A percentile compares a stretch with the other conserved stretches of the same genome.
Conservation (phyloP, 2,113 vertebrate genomes). For the Pterocles burchelli region DNA sequence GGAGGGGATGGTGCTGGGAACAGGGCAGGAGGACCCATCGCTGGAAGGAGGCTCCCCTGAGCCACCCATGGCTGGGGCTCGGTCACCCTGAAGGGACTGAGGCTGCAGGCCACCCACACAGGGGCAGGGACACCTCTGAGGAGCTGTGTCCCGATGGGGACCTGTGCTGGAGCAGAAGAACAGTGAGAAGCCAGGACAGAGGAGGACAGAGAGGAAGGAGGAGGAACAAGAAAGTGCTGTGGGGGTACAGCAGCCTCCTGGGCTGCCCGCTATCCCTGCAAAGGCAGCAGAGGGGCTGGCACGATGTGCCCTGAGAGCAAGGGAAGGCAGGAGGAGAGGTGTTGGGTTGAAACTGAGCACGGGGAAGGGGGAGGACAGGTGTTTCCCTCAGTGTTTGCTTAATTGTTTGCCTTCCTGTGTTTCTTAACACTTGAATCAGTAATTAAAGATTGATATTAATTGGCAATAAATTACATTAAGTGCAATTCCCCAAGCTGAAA, state of each 20-base stretch:
- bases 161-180: not conserved
- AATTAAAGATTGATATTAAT: conserved; percentile 9
- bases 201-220: not conserved
- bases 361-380: not conserved
- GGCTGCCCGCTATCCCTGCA: not conserved
- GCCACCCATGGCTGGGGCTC: rapidly evolving
- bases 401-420: not conserved
- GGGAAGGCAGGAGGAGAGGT: not conserved
- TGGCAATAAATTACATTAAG: conserved; percentile 10
- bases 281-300: not conserved
- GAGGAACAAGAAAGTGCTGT: not conserved
- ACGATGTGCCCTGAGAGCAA: rapidly evolving
- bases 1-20: not conserved
- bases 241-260: not conserved
- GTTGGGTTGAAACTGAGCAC: not conserved
- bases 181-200: not conserved
- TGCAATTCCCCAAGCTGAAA: not conserved
- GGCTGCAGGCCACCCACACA: rapidly evolving
- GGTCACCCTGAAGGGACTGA: no score
- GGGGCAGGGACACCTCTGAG: no score
- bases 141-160: rapidly evolving
- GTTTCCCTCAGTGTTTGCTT: not conserved
- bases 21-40: rapidly evolving
- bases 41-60: not conserved
- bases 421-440: not conserved